Evolutionary conservation across 2,113 vertebrate genomes (phyloP).

Genomic region (human (Homo sapiens)): GRCh38 chr15:79123001-79123500

Average conservation of each 20-base stretch:
- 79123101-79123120: not conserved
- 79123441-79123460: not conserved
- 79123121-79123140: not conserved
- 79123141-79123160: constrained; percentile 7
- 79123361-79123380: not conserved
- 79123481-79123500: not conserved
- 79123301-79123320: too few species aligned
- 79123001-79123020: rapidly evolving
- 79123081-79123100: not conserved
- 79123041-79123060: not conserved
- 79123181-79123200: not conserved
- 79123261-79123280: not conserved
- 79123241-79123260: not conserved
- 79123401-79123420: not conserved
- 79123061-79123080: not conserved
- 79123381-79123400: not conserved
- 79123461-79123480: not conserved
- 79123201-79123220: not conserved
- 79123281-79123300: not conserved
- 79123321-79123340: not conserved
- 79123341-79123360: rapidly evolving
- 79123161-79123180: not conserved
- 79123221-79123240: not conserved
- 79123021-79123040: not conserved
- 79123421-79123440: not conserved